These are phyloP conservation scores for Cliona cf. orientalis DNA, from an alignment of 37 sponge, comb jelly and placozoan species.

Conservation along the genomic window DNA sequence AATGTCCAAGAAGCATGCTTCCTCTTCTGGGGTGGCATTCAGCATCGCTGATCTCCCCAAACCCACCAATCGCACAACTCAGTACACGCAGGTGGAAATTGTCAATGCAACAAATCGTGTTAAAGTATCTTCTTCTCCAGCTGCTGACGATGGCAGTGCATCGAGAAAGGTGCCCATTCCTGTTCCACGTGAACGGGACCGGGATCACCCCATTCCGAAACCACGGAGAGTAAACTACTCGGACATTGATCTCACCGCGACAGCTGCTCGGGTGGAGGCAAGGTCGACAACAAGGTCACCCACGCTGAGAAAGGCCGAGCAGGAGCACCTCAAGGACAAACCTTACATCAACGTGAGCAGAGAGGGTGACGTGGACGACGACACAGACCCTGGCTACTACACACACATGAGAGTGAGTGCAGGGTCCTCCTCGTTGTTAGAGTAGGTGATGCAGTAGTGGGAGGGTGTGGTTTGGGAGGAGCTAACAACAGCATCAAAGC, in stretches of 20 bases:
- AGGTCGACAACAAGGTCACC: too few relatives aligned
- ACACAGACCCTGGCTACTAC: conserved; percentile 65
- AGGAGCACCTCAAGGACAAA: conserved; percentile 21
- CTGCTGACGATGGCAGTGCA: background rate
- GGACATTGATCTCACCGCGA: conserved; percentile 35
- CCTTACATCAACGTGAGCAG: conserved; percentile 38
- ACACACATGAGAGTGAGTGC: conserved; percentile 58
- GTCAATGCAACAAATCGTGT: background rate
- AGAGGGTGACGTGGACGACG: conserved; percentile 34
- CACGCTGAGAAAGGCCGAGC: conserved; percentile 31
- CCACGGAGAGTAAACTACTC: conserved; percentile 22
- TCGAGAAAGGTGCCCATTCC: background rate
- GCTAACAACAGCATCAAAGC: too few relatives aligned
- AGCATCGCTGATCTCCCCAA: conserved; percentile 20
- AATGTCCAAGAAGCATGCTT: background rate
- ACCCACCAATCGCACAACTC: conserved; percentile 8
- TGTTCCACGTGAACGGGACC: background rate
- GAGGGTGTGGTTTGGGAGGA: too few relatives aligned
- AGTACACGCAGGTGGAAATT: conserved; percentile 46
- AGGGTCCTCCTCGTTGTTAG: too few relatives aligned
- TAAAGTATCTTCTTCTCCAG: background rate
- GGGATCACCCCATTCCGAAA: background rate
- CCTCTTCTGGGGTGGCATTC: background rate
- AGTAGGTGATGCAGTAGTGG: too few relatives aligned
- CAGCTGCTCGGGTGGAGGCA: conserved; percentile 16